A percentile compares a stretch with the other conserved stretches of the same genome.
phyloP scores from a whole-genome alignment of 1,140 invertebrate species.

The Pectinophora gossypiella region DNA sequence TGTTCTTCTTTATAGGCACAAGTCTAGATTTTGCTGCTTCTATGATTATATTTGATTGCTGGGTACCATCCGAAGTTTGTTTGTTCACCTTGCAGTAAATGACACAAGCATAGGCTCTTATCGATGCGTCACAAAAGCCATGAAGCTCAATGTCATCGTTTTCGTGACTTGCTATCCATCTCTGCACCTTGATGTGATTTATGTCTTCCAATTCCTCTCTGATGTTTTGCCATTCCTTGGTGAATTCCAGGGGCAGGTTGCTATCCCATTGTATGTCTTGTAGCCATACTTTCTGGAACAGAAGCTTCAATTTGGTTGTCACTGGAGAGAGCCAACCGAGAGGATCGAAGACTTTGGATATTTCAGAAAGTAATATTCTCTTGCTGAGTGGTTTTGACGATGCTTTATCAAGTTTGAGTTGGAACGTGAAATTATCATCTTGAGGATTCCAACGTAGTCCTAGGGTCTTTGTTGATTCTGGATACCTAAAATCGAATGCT shows the following conservation, averaged over 20 bases:
- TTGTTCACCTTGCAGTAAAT: background rate
- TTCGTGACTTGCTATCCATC: background rate
- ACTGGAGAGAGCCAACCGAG: constrained; percentile 38
- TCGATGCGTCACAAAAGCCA: constrained; percentile 9
- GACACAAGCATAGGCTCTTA: background rate
- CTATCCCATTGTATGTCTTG: constrained; percentile 43
- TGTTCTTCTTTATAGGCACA: background rate
- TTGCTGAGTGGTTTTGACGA: constrained; percentile 10
- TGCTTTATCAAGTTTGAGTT: background rate
- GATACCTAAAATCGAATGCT: constrained; percentile 6
- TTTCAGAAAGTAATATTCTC: constrained; percentile 23
- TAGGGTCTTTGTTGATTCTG: constrained; percentile 24
- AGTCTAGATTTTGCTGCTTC: background rate
- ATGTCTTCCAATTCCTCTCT: background rate
- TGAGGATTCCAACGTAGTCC: constrained; percentile 41
- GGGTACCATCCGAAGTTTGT: background rate
- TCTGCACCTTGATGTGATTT: background rate
- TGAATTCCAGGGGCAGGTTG: constrained; percentile 19
- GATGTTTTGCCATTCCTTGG: constrained; percentile 1
- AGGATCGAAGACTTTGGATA: constrained; percentile 33
- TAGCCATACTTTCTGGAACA: constrained; percentile 43
- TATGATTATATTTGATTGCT: background rate
- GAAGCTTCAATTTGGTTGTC: constrained; percentile 36
- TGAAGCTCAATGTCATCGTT: background rate
- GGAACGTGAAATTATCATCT: constrained; percentile 26